A percentile compares a stretch with the other conserved stretches of the same genome.
phyloP scores from a whole-genome alignment of 2,888 invertebrate species.

The Halocaridina rubra region DNA sequence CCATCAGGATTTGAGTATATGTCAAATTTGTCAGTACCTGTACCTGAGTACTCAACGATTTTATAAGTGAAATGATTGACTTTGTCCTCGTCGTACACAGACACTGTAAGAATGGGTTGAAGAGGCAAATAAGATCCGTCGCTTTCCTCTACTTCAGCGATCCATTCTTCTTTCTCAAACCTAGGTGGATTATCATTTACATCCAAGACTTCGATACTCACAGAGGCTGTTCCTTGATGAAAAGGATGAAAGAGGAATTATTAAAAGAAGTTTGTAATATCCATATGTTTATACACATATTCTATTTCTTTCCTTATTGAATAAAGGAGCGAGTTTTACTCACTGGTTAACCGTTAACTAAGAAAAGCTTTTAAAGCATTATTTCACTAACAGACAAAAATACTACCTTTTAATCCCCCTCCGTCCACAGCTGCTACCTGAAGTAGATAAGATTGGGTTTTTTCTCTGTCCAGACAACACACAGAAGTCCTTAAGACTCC shows the following conservation, averaged over 20 bases:
- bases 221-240: background rate
- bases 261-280: no score
- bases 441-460: background rate
- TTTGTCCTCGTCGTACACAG: background rate
- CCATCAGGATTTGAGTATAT: conserved; percentile 97
- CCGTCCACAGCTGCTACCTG: conserved; percentile 15
- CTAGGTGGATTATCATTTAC: background rate
- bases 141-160: background rate
- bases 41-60: conserved; percentile 88
- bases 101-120: background rate
- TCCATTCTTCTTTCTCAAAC: background rate
- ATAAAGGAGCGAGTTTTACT: no score
- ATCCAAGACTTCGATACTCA: background rate
- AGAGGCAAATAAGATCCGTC: background rate
- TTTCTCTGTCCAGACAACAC: conserved; percentile 34
- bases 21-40: conserved; percentile 95
- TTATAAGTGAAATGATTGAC: background rate
- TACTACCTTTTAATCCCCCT: conserved; percentile 4
- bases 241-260: background rate
- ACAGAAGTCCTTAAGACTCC: conserved; percentile 20
- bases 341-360: no score
- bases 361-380: no score
- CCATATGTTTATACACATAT: no score
- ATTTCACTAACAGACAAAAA: no score
- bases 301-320: no score